These are phyloP conservation scores for Melanotus villosus DNA, from an alignment of 2,888 invertebrate species.

Conservation along the genomic window DNA sequence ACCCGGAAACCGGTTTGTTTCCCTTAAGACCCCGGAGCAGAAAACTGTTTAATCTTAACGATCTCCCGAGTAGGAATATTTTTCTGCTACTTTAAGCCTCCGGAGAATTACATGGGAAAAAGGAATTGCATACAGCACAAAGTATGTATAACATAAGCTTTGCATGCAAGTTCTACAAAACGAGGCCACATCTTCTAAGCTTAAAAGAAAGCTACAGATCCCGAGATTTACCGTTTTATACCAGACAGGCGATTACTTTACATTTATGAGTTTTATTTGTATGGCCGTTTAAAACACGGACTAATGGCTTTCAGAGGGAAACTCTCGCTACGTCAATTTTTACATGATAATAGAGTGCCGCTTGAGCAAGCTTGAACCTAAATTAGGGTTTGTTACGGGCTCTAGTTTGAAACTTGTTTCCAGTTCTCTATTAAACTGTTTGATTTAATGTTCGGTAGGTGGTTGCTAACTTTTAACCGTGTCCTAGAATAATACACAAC, in stretches of 20 bases:
- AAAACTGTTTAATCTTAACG: slow-evolving; percentile 25
- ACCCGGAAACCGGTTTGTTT: slow-evolving; percentile 15
- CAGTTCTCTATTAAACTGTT: slow-evolving; percentile 39
- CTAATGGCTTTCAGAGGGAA: background rate
- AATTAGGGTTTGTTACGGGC: slow-evolving; percentile 32
- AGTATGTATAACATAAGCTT: slow-evolving; percentile 20
- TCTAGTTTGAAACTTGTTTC: slow-evolving; percentile 39
- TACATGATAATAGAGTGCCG: slow-evolving; percentile 8
- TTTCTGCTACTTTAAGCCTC: slow-evolving; percentile 33
- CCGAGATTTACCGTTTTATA: slow-evolving; percentile 11
- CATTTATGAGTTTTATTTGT: slow-evolving; percentile 1
- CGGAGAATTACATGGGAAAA: slow-evolving; percentile 33
- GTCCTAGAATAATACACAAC: slow-evolving; percentile 42
- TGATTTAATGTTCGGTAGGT: slow-evolving; percentile 44
- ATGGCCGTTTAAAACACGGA: background rate
- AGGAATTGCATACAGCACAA: slow-evolving; percentile 34
- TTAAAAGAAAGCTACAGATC: slow-evolving; percentile 12
- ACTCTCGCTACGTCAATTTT: slow-evolving; percentile 1
- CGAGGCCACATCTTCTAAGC: slow-evolving; percentile 8
- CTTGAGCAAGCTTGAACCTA: slow-evolving; percentile 6
- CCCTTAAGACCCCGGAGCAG: background rate
- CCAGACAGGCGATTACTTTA: background rate
- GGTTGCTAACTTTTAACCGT: slow-evolving; percentile 41
- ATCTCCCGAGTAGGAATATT: slow-evolving; percentile 25
- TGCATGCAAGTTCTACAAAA: slow-evolving; percentile 15